A percentile compares a stretch with the other conserved stretches of the same genome.
Conservation (phyloP, 2,113 vertebrate genomes). For the Gorsachius goisagi region DNA sequence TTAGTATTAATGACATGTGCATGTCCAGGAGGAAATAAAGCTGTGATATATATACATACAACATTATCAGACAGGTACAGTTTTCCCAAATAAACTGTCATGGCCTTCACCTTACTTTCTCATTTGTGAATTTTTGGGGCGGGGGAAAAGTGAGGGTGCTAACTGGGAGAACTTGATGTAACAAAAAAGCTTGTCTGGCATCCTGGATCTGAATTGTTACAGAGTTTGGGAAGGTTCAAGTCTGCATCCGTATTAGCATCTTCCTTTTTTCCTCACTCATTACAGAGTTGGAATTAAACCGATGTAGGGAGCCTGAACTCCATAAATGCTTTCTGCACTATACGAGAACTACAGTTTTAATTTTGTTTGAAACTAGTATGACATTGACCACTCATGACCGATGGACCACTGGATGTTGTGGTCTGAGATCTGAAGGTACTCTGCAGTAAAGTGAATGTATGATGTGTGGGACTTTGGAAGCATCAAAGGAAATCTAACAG, state of each 20-base stretch:
- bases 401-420: not conserved
- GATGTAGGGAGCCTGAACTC: not conserved
- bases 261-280: not conserved
- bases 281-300: not conserved
- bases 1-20: constrained; percentile 45
- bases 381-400: not conserved
- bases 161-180: not conserved
- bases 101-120: constrained; percentile 45
- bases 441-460: not conserved
- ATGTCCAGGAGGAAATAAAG: constrained; percentile 52
- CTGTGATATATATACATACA: constrained; percentile 61
- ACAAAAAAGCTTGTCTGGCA: not conserved
- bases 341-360: not conserved
- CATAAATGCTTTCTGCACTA: not conserved
- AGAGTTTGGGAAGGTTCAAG: not conserved
- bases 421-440: not conserved
- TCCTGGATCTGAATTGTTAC: not conserved
- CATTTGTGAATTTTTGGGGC: constrained; percentile 7
- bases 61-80: constrained; percentile 59
- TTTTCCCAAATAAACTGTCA: constrained; percentile 75
- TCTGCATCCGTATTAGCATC: not conserved
- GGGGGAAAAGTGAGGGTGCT: not conserved
- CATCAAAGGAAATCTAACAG: not conserved
- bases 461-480: not conserved
- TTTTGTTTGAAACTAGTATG: not conserved